Conservation (phyloP, 2,888 invertebrate genomes). For the Drosophila basisetae region DNA sequence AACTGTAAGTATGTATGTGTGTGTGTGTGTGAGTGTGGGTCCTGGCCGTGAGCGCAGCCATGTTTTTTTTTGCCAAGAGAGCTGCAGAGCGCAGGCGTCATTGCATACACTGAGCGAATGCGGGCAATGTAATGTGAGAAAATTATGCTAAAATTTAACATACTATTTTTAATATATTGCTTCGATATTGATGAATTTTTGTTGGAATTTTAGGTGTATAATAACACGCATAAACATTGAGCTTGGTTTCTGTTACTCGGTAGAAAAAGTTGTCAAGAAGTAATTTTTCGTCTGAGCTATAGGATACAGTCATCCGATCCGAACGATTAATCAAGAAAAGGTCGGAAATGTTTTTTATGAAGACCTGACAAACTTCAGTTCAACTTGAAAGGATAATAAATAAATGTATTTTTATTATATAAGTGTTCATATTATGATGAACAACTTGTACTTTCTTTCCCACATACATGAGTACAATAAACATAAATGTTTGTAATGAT, state of each 20-base stretch:
- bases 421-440: not conserved
- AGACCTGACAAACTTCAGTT: not conserved
- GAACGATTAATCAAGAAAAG: not conserved
- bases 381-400: too few species aligned
- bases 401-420: too few species aligned
- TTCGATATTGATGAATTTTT: not conserved
- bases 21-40: conserved; percentile 16
- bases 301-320: not conserved
- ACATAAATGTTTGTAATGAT: too few species aligned
- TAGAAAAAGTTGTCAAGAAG: not conserved
- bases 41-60: conserved; percentile 74
- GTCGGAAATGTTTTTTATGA: too few species aligned
- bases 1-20: conserved; percentile 4
- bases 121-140: accelerated
- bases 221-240: not conserved
- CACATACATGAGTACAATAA: not conserved
- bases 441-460: not conserved
- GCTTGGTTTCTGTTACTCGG: not conserved
- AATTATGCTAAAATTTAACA: not conserved
- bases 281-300: not conserved
- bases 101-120: conserved; percentile 55
- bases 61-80: conserved; percentile 60
- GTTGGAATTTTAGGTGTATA: not conserved
- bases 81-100: conserved; percentile 67
- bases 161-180: not conserved